Base-by-base conservation (phyloP, 2,888 invertebrate species). In the Mesorhabditis spiculigera region DNA sequence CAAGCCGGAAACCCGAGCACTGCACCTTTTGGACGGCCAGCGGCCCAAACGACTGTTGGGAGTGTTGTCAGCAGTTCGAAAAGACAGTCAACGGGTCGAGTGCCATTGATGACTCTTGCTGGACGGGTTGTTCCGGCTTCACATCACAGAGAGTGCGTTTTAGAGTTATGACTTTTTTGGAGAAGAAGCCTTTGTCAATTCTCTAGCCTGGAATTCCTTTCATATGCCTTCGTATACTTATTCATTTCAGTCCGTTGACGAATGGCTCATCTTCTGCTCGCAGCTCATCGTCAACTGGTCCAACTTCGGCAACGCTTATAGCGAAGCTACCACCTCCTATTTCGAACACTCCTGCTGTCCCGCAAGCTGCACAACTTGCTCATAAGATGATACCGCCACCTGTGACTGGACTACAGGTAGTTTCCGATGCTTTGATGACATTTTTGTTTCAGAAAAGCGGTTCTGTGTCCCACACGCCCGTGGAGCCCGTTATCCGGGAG, bases 401-500 rank as follows among this genome's bases (percentile, higher is more conserved):
- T 6, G 45, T 45, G 10, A 44, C 68, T 43, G 63, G 62, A 43
- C 45, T 68, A 44, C 68, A 68, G 64, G 68, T 63, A 68, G 4
- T 64, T 10, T 42, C n/a, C 8, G 10, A 5, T 64, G 10, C 43
- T 64, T 8, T 4, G 45, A 63, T 63, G 43, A 8, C 8, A 16
- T 58, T 28, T 62, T 28, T 63, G n/a, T 43, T 78, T 67, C 70
- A 82, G 74, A 82, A 82, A 65, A 78, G 78, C 5, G 78, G 78
- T 42, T 80, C 80, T 5, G 82, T 85, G 42, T 83, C 82, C 5
- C 85, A 86, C 66, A 81, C 85, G 8, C 85, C 85, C 3, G 78
- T 77, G 1, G 83, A 86, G 69, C 85, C 85, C 5, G 78, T 79
- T 13, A 85, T 85, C 68, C 76, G 78, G 67, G 85, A 85, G 65